These are phyloP conservation scores for Pachymerium ferrugineum DNA, from an alignment of 2,888 invertebrate genomes.

Conservation along the genomic window DNA sequence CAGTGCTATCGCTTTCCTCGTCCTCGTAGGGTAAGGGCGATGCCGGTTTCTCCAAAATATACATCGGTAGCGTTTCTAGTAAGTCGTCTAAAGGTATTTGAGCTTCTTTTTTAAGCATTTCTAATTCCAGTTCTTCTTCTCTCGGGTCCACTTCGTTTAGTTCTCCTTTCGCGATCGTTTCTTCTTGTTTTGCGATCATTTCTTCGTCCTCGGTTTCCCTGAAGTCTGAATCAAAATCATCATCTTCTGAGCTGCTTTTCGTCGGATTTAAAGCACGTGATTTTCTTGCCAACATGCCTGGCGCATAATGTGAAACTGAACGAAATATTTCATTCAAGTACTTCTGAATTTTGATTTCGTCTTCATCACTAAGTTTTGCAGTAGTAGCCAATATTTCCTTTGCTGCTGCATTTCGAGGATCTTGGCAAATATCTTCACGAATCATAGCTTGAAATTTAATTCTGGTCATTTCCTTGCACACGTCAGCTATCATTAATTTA, in stretches of 20 bases:
- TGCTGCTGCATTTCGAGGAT: neutral
- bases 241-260: conserved; percentile 50
- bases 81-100: conserved; percentile 82
- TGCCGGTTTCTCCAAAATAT: conserved; percentile 59
- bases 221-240: conserved; percentile 69
- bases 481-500: neutral
- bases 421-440: too few relatives aligned
- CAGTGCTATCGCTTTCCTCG: conserved; percentile 41
- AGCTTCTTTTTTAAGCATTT: conserved; percentile 79
- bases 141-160: conserved; percentile 52
- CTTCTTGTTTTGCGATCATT: too few relatives aligned
- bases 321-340: too few relatives aligned
- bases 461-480: neutral
- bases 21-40: conserved; percentile 33
- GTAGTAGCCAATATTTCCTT: neutral
- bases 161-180: conserved; percentile 77
- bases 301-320: neutral
- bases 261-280: conserved; percentile 33
- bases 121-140: conserved; percentile 57
- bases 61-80: conserved; percentile 69
- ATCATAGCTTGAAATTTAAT: neutral
- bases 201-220: conserved; percentile 83
- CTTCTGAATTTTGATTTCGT: neutral
- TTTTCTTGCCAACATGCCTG: conserved; percentile 30
- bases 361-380: neutral